Conservation (phyloP, 2,888 invertebrate genomes). For the Trachelus troglodyta region DNA sequence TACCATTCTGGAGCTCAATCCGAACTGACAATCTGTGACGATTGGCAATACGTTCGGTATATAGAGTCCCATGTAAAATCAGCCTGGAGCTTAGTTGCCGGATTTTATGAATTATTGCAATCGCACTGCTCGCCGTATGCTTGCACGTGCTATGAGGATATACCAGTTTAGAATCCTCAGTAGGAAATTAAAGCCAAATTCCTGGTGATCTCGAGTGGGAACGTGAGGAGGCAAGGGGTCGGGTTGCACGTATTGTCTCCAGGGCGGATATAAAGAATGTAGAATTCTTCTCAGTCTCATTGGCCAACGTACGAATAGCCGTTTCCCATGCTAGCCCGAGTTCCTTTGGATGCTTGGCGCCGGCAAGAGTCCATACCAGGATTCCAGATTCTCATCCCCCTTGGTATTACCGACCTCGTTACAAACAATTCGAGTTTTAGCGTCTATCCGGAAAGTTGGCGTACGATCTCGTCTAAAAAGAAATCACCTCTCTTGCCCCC, state of each 20-base stretch:
- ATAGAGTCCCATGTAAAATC: no score
- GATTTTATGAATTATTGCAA: background rate
- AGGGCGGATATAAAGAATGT: background rate
- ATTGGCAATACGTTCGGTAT: background rate
- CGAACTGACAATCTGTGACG: background rate
- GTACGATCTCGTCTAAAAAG: background rate
- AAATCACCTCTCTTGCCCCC: background rate
- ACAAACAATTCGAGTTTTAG: conserved; percentile 24
- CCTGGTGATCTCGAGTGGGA: background rate
- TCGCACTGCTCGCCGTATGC: background rate
- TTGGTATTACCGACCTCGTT: conserved; percentile 17
- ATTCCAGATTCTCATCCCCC: background rate
- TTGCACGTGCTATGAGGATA: background rate
- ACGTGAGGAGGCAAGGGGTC: no score
- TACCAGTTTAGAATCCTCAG: background rate
- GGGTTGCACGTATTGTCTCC: background rate
- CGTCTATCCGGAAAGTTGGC: conserved; percentile 14
- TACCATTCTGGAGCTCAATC: background rate
- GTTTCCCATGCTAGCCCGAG: background rate
- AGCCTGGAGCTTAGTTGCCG: background rate
- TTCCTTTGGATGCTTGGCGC: background rate
- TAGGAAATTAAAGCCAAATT: background rate
- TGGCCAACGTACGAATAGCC: background rate
- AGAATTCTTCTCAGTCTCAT: background rate
- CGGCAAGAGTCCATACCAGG: background rate